A percentile compares a stretch with the other conserved stretches of the same genome.
Evolutionary conservation across 2,888 invertebrate genomes (phyloP).

Genomic region (Leucoma salicis): DNA sequence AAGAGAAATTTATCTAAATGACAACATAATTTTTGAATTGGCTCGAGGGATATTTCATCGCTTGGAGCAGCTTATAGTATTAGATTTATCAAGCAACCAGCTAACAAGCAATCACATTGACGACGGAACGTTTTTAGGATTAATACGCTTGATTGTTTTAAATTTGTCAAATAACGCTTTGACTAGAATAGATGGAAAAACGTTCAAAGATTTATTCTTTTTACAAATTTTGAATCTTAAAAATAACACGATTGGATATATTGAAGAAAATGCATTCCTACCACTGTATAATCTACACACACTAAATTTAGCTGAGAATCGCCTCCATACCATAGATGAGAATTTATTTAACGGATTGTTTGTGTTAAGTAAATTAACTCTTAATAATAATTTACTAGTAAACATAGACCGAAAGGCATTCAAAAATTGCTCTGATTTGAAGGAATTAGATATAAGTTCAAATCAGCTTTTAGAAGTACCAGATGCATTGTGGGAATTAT

Average conservation of each 20-base stretch:
- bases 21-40: slow-evolving; percentile 91
- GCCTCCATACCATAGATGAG: slow-evolving; percentile 90
- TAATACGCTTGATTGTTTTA: slow-evolving; percentile 91
- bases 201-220: slow-evolving; percentile 93
- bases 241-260: slow-evolving; percentile 93
- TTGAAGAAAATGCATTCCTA: slow-evolving; percentile 93
- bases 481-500: slow-evolving; percentile 89
- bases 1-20: slow-evolving; percentile 91
- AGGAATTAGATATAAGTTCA: slow-evolving; percentile 93
- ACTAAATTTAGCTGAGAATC: slow-evolving; percentile 93
- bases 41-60: slow-evolving; percentile 92
- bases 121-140: slow-evolving; percentile 91
- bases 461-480: slow-evolving; percentile 92
- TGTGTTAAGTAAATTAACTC: slow-evolving; percentile 90
- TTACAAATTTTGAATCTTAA: slow-evolving; percentile 92
- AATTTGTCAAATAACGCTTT: slow-evolving; percentile 94
- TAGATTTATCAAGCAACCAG: slow-evolving; percentile 93
- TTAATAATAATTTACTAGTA: slow-evolving; percentile 92
- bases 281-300: slow-evolving; percentile 95
- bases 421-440: slow-evolving; percentile 92
- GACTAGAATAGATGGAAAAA: slow-evolving; percentile 90
- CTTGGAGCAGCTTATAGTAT: slow-evolving; percentile 90
- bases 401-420: slow-evolving; percentile 91
- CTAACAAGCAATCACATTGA: slow-evolving; percentile 92
- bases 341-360: slow-evolving; percentile 92